Evolutionary conservation across 2,113 vertebrate genomes (phyloP), one percentile per base, ranked within the genome.

Genomic region (Rana temporaria): DNA sequence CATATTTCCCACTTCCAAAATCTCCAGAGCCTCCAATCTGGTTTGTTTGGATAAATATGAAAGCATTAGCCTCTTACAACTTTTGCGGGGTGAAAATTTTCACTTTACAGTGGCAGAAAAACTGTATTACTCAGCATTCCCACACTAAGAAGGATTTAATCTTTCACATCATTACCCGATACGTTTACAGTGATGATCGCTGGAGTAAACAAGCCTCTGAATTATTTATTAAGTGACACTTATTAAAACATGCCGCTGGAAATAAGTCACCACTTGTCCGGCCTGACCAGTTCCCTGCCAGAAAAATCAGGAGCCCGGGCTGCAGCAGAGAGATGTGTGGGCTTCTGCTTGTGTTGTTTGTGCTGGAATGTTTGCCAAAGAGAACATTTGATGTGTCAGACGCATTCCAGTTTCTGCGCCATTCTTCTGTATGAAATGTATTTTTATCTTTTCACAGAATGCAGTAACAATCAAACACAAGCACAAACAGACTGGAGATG

Each of bases 201-300:
- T 26, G 52, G 62, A 66, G 62, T 82, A 82, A 82, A 82, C 80
- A 82, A 30, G 11, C 26, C 52, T 42, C 48, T 82, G 80, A 82
- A 82, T 82, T 75, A 82, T 82, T 82, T 22, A 82, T 82, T 74
- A 75, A 82, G 70, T 82, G 80, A 75, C 80, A 82, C 80, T 82
- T 74, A 82, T 82, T 82, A 82, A 80, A 82, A 82, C 52, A 75
- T 22, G 62, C 60, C 64, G 48, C 62, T 74, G 48, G 60, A 82
- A 66, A 82, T 66, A 82, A 74, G 80, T 82, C 79, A 66, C 70
- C 52, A 34, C 80, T 82, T 82, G 80, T 57, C 80, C 70, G 5
- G 62, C 0, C 70, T 65, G 70, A 82, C 70, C 80, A 42, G 42
- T 65, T 63, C 17, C 14, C 48, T 66, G 70, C 80, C 19, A 66